Conservation (phyloP, 2,888 invertebrate genomes). For the Elmis aenea region DNA sequence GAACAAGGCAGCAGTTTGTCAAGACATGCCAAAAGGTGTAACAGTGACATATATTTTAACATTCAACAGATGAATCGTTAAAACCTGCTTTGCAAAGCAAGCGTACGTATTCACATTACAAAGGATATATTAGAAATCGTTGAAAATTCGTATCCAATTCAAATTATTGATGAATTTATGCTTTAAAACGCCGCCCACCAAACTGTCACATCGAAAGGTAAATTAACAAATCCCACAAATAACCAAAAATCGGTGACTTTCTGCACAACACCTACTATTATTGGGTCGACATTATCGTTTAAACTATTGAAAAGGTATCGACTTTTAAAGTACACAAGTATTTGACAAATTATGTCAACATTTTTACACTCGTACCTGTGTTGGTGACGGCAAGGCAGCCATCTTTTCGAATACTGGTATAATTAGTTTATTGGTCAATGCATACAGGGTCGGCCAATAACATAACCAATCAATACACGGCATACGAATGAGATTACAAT, state of each 20-base stretch:
- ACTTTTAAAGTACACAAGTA: constrained; percentile 17
- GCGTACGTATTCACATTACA: no score
- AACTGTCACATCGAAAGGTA: constrained; percentile 26
- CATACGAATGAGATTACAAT: constrained; percentile 12
- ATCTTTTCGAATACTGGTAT: constrained; percentile 57
- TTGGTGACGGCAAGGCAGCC: constrained; percentile 82
- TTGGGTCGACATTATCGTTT: no score
- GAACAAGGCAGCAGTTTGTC: no score
- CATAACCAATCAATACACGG: constrained; percentile 36
- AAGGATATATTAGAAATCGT: no score
- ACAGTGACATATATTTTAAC: constrained; percentile 7
- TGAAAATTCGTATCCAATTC: no score
- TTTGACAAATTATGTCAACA: constrained; percentile 29
- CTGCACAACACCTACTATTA: no score
- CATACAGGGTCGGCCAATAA: constrained; percentile 34
- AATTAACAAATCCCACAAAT: no score
- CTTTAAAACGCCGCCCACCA: constrained; percentile 36
- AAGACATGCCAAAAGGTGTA: constrained; percentile 13
- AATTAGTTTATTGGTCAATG: constrained; percentile 34
- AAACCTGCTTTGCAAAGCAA: constrained; percentile 1
- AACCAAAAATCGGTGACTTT: no score
- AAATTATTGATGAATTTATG: constrained; percentile 27
- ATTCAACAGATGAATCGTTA: constrained; percentile 15
- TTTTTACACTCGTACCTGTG: constrained; percentile 60
- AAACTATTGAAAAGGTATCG: neutral